Conservation (phyloP, 2,888 invertebrate genomes). For the Zeuzera pyrina region DNA sequence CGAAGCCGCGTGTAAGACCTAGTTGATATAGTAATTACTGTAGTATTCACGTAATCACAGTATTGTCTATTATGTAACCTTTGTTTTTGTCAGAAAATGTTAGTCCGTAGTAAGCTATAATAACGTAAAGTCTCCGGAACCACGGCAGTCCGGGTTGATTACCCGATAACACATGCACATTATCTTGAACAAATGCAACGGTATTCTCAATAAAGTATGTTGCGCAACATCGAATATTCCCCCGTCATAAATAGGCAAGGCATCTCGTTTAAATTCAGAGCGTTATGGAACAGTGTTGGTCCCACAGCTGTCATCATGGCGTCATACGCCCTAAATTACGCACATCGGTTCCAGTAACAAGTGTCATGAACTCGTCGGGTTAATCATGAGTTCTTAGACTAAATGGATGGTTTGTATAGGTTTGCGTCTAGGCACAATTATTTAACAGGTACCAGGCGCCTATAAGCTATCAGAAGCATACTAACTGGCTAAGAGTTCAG, state of each 20-base stretch:
- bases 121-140: too few species aligned
- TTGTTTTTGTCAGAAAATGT: too few species aligned
- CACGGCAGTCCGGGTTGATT: constrained; percentile 40
- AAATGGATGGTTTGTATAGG: not conserved
- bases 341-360: constrained; percentile 1
- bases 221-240: too few species aligned
- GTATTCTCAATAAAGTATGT: constrained; percentile 3
- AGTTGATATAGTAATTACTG: too few species aligned
- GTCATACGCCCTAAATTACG: constrained; percentile 7
- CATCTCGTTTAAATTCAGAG: not conserved
- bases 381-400: constrained; percentile 2
- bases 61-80: too few species aligned
- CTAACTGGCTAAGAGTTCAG: constrained; percentile 48
- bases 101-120: too few species aligned
- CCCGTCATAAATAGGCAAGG: constrained; percentile 3
- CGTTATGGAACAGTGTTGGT: constrained; percentile 4
- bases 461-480: constrained; percentile 58
- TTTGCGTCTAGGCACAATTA: constrained; percentile 27
- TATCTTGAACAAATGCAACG: constrained; percentile 15
- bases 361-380: constrained; percentile 6
- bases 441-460: constrained; percentile 54
- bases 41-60: too few species aligned
- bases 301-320: constrained; percentile 7
- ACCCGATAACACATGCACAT: constrained; percentile 46
- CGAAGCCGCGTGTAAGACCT: too few species aligned